Conservation (phyloP, 1,140 invertebrate species). For the Sminthurinus signatus region DNA sequence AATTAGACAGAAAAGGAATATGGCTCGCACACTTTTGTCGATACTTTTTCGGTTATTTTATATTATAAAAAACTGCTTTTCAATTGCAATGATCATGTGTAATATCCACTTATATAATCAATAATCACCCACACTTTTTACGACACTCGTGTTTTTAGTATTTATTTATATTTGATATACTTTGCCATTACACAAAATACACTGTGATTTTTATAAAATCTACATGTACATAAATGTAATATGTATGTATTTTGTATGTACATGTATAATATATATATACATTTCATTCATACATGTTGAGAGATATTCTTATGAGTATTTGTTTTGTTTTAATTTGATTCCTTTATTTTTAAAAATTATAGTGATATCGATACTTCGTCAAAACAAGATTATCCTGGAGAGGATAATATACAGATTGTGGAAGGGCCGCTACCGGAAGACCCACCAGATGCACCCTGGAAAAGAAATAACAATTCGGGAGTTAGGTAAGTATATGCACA, state of each 20-base stretch:
- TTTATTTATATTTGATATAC: neutral
- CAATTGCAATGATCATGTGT: slow-evolving; percentile 65
- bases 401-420: slow-evolving; percentile 57
- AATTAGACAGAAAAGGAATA: neutral
- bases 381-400: neutral
- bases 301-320: neutral
- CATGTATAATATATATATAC: neutral
- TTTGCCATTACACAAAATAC: neutral
- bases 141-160: neutral
- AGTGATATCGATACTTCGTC: neutral
- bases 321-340: neutral
- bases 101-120: neutral
- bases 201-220: neutral
- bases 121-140: neutral
- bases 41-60: slow-evolving; percentile 15
- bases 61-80: slow-evolving; percentile 19
- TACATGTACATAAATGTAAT: neutral
- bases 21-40: neutral
- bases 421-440: slow-evolving; percentile 92
- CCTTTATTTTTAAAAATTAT: neutral
- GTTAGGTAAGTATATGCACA: too few species aligned
- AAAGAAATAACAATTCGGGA: slow-evolving; percentile 67
- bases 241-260: too few species aligned
- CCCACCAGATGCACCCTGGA: slow-evolving; percentile 91
- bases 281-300: too few species aligned